Conservation (phyloP, 2,888 invertebrate species). For the Baronia brevicornis region DNA sequence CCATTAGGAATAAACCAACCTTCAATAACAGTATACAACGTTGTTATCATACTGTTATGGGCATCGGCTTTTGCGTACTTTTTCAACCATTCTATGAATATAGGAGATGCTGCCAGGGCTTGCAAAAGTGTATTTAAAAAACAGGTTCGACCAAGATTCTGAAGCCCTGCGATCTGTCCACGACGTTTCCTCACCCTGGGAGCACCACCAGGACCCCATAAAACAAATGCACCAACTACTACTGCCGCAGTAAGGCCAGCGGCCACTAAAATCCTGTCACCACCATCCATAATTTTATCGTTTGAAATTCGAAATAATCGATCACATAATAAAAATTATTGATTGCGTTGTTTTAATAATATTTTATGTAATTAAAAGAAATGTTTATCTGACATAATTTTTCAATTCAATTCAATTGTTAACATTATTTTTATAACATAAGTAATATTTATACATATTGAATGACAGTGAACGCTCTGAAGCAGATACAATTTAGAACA, state of each 20-base stretch:
- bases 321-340: constrained; percentile 13
- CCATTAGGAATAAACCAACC: constrained; percentile 66
- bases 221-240: constrained; percentile 87
- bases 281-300: constrained; percentile 77
- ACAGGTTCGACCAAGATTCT: constrained; percentile 94
- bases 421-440: too few species aligned
- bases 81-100: constrained; percentile 88
- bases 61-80: constrained; percentile 76
- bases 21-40: constrained; percentile 84
- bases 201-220: constrained; percentile 85
- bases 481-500: too few species aligned
- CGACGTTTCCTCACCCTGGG: constrained; percentile 76
- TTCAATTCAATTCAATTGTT: too few species aligned
- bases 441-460: too few species aligned
- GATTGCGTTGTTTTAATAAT: constrained; percentile 14
- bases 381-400: constrained; percentile 7
- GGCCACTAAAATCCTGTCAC: constrained; percentile 85
- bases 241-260: constrained; percentile 87
- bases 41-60: constrained; percentile 83
- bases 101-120: constrained; percentile 90
- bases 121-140: constrained; percentile 94
- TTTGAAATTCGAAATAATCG: constrained; percentile 11
- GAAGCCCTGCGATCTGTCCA: constrained; percentile 88
- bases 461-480: too few species aligned
- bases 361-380: constrained; percentile 5